phyloP scores from a whole-genome alignment of 2,888 invertebrate genomes.

The Leucozona laternaria region DNA sequence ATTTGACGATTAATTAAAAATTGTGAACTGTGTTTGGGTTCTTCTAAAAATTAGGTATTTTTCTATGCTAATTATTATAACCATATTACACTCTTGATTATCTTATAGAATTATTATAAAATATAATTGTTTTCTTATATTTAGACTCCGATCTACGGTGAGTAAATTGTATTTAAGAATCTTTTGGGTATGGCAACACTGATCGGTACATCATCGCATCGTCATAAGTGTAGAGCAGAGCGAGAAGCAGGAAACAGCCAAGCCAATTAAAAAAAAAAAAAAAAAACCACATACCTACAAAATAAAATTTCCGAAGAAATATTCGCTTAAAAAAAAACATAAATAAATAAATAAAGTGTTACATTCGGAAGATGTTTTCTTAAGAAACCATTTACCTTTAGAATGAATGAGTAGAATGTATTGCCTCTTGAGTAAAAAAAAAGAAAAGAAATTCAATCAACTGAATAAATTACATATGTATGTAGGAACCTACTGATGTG shows the following conservation, averaged over 20 bases:
- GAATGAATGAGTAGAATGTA: neutral
- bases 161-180: too few species aligned
- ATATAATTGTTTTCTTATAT: too few species aligned
- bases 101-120: too few species aligned
- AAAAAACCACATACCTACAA: neutral
- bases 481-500: neutral
- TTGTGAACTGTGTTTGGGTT: too few species aligned
- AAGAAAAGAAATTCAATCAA: neutral
- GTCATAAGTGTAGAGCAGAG: constrained; percentile 8
- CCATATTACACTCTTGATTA: too few species aligned
- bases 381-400: constrained; percentile 8
- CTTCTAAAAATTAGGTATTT: too few species aligned
- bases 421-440: neutral
- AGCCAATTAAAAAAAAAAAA: neutral
- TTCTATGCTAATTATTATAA: too few species aligned
- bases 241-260: constrained; percentile 4
- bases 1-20: too few species aligned
- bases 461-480: neutral
- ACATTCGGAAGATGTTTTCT: neutral
- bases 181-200: neutral
- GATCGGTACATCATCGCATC: neutral
- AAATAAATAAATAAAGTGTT: neutral
- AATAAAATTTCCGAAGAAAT: constrained; percentile 5
- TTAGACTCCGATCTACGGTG: too few species aligned
- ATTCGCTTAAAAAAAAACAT: neutral